Evolutionary conservation across 1,140 invertebrate genomes (phyloP), one percentile per base, ranked within the genome.

Genomic region (Samia ricini): DNA sequence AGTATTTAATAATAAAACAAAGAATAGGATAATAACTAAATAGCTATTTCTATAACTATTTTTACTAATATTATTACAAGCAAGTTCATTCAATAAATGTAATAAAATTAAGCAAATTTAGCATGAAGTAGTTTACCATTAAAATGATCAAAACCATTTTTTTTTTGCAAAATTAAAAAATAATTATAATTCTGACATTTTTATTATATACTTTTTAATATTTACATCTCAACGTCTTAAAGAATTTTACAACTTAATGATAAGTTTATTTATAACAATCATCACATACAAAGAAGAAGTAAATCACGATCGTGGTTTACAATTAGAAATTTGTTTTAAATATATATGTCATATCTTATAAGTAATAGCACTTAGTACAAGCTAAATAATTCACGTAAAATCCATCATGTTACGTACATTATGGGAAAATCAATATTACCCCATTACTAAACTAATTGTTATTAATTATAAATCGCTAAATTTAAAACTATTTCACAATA

Each of bases 201-300:
- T 88, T 87, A 85, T 84, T 84, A 67, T 70, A 67, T 68, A 78
- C 81, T 77, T 78, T 77, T 69, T 73, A 77, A 74, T 82, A 81
- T 85, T 82, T 87, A 85, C 84, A 83, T 76, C 71, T 80, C 70
- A 77, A 81, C 71, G 61, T 76, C 60, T 59, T 65, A 80, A 79
- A 69, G 65, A 71, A 15, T 66, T 69, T 72, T 78, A 77, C 72
- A 77, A 72, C 79, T 73, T 73, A 55, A 67, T 77, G 70, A 77
- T 56, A 74, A 79, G 71, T 79, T 85, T 83, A 81, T 73, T 76
- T 66, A 56, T 79, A 82, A 79, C 78, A 77, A 87, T 42, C 33
- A 42, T 87, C 84, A 85, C 84, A 77, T 78, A 79, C 69, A 76
- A 77, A 83, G 79, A 76, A 73, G 78, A 80, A 77, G 64, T 69